Evolutionary conservation across 2,888 invertebrate genomes (phyloP).

Genomic region (Latheticus oryzae): DNA sequence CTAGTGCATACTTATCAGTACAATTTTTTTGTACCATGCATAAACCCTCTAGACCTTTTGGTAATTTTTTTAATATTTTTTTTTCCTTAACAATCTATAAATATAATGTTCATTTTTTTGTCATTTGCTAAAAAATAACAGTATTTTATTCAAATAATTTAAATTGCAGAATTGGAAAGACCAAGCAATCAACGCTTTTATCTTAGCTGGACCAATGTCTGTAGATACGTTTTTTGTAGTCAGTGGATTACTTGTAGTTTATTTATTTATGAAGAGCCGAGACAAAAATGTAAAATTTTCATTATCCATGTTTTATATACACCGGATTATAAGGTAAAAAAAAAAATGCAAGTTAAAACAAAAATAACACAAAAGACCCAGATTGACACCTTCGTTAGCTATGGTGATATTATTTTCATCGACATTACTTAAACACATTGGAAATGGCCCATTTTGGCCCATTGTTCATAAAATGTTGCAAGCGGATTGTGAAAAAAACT

Average conservation of each 20-base stretch:
- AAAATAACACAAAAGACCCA: no score
- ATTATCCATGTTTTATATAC: slow-evolving; percentile 16
- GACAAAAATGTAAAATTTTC: slow-evolving; percentile 15
- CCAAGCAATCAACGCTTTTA: neutral
- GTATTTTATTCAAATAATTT: no score
- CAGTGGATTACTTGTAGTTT: slow-evolving; percentile 22
- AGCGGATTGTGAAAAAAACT: slow-evolving; percentile 57
- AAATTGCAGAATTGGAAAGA: slow-evolving; percentile 18
- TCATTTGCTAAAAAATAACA: no score
- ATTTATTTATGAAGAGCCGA: slow-evolving; percentile 15
- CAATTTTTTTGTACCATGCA: slow-evolving; percentile 9
- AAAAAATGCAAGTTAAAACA: no score
- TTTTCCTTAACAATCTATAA: no score
- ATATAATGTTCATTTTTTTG: no score
- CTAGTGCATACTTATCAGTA: slow-evolving; percentile 19
- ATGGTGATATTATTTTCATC: slow-evolving; percentile 64
- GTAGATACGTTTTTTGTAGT: slow-evolving; percentile 32
- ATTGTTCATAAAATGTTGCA: slow-evolving; percentile 47
- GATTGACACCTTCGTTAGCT: slow-evolving; percentile 67
- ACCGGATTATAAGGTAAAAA: slow-evolving; percentile 16
- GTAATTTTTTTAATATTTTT: no score
- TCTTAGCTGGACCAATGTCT: slow-evolving; percentile 1
- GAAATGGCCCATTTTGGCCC: slow-evolving; percentile 67
- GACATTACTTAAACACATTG: slow-evolving; percentile 64
- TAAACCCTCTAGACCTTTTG: slow-evolving; percentile 1